Base-by-base conservation (phyloP, 1,140 invertebrate species). In the Lanistes nyassanus region DNA sequence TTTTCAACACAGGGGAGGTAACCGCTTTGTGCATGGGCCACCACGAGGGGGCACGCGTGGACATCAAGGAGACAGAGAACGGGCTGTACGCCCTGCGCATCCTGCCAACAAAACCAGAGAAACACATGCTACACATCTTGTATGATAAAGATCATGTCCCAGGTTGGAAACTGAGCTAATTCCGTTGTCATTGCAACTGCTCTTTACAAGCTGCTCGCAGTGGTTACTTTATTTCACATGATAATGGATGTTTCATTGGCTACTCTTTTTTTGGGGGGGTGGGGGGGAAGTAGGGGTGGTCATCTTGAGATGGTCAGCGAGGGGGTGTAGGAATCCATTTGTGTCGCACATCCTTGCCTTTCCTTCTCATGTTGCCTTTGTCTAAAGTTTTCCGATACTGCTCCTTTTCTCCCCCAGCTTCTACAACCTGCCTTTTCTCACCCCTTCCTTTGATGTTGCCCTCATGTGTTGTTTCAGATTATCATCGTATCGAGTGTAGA, bases 31-130 rank as follows among this genome's bases (percentile, higher is more conserved):
- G 98, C 87, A 94, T 94, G 7, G 97, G 98, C 21, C 94, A 95
- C 88, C 93, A 85, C 55, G 92, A 92, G 85, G 89, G 94, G 23
- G 96, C 97, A 2, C 95, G 96, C 83, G 99, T 98, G 90, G 97
- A 99, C 89, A 91, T 99, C 0, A 97, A 97, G 85, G 98, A 99
- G 90, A 97, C 99, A 86, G 94, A 95, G 21, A 97, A 99, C 91
- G 98, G 97, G n/a, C 98, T 97, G 0, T 99, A 97, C 88, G 97
- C 96, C 0, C 89, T 99, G 37, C 96, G 96, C 86, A 94, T 99
- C 2, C 96, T 97, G 88, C 97, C 98, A 26, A 96, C 97, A 86
- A 97, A 99, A 88, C 92, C 96, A n/a, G 98, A 98, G 26, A 91
- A 94, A 69, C 98, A 99, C 89, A 92, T 94, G n/a, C 90, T 99